A percentile compares a stretch with the other conserved stretches of the same genome.
These are phyloP conservation scores for Aricia agestis DNA, from an alignment of 1,140 invertebrate species.

Conservation along the genomic window DNA sequence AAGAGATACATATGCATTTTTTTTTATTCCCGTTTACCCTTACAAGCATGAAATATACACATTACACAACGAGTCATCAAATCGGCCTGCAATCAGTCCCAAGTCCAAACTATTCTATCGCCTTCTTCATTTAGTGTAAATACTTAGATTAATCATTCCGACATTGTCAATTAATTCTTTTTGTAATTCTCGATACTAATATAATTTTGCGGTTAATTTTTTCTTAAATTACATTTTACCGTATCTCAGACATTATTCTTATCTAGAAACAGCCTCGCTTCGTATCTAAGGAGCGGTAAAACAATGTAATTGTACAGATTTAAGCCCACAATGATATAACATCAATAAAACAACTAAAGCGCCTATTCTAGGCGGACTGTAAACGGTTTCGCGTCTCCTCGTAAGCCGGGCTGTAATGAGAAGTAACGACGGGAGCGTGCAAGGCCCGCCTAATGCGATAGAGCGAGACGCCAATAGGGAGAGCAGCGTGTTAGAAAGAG, in stretches of 20 bases:
- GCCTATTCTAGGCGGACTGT: conserved; percentile 52
- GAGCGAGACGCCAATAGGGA: conserved; percentile 32
- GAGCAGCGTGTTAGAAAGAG: conserved; percentile 20
- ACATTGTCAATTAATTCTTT: too few relatives aligned
- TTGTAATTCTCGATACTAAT: too few relatives aligned
- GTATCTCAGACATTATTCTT: background rate
- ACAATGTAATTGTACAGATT: conserved; percentile 18
- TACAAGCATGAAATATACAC: too few relatives aligned
- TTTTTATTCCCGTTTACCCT: too few relatives aligned
- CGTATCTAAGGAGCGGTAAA: conserved; percentile 15
- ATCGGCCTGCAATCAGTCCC: too few relatives aligned
- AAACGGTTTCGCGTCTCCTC: conserved; percentile 42
- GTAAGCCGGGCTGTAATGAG: conserved; percentile 62
- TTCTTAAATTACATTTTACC: too few relatives aligned
- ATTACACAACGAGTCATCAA: too few relatives aligned
- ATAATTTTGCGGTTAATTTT: too few relatives aligned
- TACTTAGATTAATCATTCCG: too few relatives aligned
- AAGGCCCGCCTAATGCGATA: conserved; percentile 48
- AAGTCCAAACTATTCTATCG: too few relatives aligned
- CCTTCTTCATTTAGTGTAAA: too few relatives aligned
- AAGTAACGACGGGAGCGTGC: conserved; percentile 63
- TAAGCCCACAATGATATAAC: conserved; percentile 31
- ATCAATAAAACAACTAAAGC: conserved; percentile 65
- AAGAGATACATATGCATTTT: too few relatives aligned
- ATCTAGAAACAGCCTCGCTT: background rate